Evolutionary conservation across 2,113 vertebrate genomes (phyloP).

Genomic region (Dromiciops gliroides): DNA sequence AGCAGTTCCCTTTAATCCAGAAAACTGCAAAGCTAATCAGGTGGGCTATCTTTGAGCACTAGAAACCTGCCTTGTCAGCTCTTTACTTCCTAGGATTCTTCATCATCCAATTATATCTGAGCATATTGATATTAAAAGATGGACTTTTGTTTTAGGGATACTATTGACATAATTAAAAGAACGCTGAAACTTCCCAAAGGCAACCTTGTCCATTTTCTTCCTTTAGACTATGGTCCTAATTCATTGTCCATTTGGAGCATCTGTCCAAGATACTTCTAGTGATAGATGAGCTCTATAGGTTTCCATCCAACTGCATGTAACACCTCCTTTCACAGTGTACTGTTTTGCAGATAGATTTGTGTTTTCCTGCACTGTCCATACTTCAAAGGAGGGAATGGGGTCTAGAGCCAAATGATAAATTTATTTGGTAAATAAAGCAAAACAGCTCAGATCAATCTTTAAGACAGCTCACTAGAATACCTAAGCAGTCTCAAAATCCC

Average conservation of each 20-base stretch:
- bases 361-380: background rate
- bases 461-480: background rate
- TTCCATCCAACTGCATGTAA: background rate
- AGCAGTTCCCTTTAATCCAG: background rate
- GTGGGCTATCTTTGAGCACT: background rate
- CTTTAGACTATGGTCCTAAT: background rate
- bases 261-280: background rate
- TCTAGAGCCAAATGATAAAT: background rate
- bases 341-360: background rate
- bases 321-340: background rate
- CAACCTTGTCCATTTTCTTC: background rate
- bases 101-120: background rate
- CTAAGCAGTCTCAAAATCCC: background rate
- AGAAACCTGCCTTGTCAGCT: background rate
- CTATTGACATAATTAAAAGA: background rate
- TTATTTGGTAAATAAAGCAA: background rate
- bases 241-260: background rate
- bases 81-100: background rate
- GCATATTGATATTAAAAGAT: background rate
- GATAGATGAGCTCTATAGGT: background rate
- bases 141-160: background rate
- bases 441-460: background rate
- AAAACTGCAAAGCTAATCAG: background rate
- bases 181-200: background rate
- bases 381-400: background rate